Base-by-base conservation (phyloP, 2,797 vertebrate species). In the Ptychadena robeensis region DNA sequence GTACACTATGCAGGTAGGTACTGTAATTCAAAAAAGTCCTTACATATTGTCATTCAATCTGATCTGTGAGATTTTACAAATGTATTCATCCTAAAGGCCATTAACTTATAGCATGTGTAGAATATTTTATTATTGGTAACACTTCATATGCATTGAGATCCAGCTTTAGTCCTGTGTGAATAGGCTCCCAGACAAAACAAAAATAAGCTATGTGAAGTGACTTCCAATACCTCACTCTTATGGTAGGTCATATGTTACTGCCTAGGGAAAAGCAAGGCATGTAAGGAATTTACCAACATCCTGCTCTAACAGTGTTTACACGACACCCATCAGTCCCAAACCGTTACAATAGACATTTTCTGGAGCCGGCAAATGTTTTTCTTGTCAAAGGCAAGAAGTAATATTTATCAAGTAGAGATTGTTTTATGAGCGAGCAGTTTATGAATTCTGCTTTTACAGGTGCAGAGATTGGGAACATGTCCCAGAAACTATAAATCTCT, bases 221-320 rank as follows among this genome's bases (percentile, higher is more conserved):
- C 64, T 85, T 69, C 35, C 30, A 85, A 64, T 0, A 4, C 73
- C 31, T 76, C 40, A 85, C 53, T 87, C 86, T 87, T 80, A 69
- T 84, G 80, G 74, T 79, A 22, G n/a, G 57, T 88, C 86, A 15
- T 86, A 86, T 87, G 85, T 63, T 91, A 66, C 82, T 85, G 68
- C 82, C 83, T 79, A 9, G 63, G 86, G 85, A 93, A 88, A 92
- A 88, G 86, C 87, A 66, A 90, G 88, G 86, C 92, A 95, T 95
- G 92, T 81, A 63, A 88, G 91, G 94, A 95, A 96, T 95, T 94
- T 93, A 87, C 87, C 87, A 86, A 91, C 87, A 93, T 92, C 88
- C 92, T 91, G 89, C 72, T 77, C 28, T 86, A 72, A 78, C 71
- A 81, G 70, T 88, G 57, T 80, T 88, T 80, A 72, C 69, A 83